A percentile compares a stretch with the other conserved stretches of the same genome.
phyloP scores from a whole-genome alignment of 1,140 invertebrate species.

The Pseudobourletiella spinata region DNA sequence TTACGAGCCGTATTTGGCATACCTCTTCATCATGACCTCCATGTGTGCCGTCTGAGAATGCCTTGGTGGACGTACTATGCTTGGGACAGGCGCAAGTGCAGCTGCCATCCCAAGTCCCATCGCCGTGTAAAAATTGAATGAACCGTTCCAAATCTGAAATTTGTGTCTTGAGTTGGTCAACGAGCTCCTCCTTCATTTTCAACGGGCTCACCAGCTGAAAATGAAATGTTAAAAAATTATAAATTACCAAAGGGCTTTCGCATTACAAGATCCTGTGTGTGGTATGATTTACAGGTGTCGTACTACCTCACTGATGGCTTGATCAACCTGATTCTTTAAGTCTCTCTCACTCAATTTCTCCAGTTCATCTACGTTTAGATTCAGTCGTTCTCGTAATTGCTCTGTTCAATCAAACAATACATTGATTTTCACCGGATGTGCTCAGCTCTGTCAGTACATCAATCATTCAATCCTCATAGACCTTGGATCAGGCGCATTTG shows the following conservation, averaged over 20 bases:
- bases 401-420: slow-evolving; percentile 19
- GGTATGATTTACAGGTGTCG: too few relatives aligned
- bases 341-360: slow-evolving; percentile 32
- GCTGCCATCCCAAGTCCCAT: slow-evolving; percentile 36
- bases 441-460: too few relatives aligned
- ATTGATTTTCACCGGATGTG: too few relatives aligned
- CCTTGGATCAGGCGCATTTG: too few relatives aligned
- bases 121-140: slow-evolving; percentile 86
- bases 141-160: slow-evolving; percentile 94
- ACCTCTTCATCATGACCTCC: slow-evolving; percentile 34
- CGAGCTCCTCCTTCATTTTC: slow-evolving; percentile 91
- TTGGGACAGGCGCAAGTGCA: slow-evolving; percentile 58
- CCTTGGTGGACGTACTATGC: slow-evolving; percentile 41
- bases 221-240: slow-evolving; percentile 3
- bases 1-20: too few relatives aligned
- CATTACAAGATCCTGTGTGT: too few relatives aligned
- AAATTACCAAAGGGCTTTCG: neutral
- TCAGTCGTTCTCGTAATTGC: slow-evolving; percentile 29
- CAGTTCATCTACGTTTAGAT: slow-evolving; percentile 34
- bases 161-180: slow-evolving; percentile 90
- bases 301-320: slow-evolving; percentile 35
- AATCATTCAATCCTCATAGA: too few relatives aligned
- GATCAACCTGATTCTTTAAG: slow-evolving; percentile 31
- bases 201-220: slow-evolving; percentile 83
- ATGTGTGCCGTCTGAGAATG: slow-evolving; percentile 13